Conservation (phyloP, 2,888 invertebrate genomes). For the Candidula unifasciata region DNA sequence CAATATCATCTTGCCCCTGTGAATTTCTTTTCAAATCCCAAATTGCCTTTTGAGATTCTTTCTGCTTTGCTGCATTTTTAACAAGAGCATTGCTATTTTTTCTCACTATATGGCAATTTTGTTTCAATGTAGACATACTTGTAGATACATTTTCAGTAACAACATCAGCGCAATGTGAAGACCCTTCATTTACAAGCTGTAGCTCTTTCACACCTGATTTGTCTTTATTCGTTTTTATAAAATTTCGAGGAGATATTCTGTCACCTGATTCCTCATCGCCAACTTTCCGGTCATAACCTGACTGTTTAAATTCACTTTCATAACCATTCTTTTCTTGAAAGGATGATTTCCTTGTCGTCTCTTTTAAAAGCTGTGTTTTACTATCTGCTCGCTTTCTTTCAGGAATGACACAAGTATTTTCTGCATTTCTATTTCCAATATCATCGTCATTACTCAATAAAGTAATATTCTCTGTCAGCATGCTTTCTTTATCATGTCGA, state of each 20-base stretch:
- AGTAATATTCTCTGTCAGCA: background rate
- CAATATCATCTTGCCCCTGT: background rate
- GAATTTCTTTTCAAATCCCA: background rate
- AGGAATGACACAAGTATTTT: background rate
- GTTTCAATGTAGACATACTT: background rate
- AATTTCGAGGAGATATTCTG: background rate
- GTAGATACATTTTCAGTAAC: background rate
- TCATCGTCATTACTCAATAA: background rate
- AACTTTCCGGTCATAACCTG: background rate
- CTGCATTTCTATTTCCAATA: background rate
- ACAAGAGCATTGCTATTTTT: background rate
- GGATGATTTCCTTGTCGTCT: background rate
- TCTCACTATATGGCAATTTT: background rate
- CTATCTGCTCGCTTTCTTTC: background rate
- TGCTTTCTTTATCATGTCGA: background rate
- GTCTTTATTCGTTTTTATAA: background rate
- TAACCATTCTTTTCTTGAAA: background rate
- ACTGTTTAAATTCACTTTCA: background rate
- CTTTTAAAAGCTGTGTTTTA: background rate
- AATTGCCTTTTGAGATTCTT: background rate
- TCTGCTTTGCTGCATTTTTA: background rate
- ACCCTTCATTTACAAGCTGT: background rate
- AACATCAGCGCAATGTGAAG: background rate
- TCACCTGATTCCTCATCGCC: background rate
- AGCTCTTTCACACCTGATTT: background rate